Percentiles rank a stretch among this genome's conserved stretches.
Conservation (phyloP, 2,113 vertebrate genomes). For the Thamnaconus septentrionalis region DNA sequence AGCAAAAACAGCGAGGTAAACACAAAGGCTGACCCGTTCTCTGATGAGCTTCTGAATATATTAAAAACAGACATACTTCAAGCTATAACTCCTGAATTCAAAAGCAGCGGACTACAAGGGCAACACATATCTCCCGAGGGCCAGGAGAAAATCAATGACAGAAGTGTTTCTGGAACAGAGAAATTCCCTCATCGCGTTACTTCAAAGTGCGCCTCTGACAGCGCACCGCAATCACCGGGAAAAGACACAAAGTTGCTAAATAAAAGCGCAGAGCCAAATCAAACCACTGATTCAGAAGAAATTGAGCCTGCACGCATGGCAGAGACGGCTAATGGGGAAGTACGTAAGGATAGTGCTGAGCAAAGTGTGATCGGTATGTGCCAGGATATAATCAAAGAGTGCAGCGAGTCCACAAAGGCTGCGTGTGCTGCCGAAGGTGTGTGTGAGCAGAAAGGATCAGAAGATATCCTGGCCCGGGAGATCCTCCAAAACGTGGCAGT, state of each 20-base stretch:
- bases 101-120: slow-evolving; percentile 49
- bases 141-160: slow-evolving; percentile 41
- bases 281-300: slow-evolving; percentile 32
- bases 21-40: slow-evolving; percentile 44
- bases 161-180: slow-evolving; percentile 25
- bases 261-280: slow-evolving; percentile 32
- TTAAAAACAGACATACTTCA: slow-evolving; percentile 77
- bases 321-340: slow-evolving; percentile 32
- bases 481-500: slow-evolving; percentile 56
- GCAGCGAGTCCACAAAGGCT: slow-evolving; percentile 34
- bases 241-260: slow-evolving; percentile 30
- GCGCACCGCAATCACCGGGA: slow-evolving; percentile 9
- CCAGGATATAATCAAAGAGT: slow-evolving; percentile 28
- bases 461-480: slow-evolving; percentile 55
- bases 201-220: slow-evolving; percentile 37
- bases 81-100: slow-evolving; percentile 68
- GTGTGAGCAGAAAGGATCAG: slow-evolving; percentile 46
- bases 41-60: slow-evolving; percentile 64
- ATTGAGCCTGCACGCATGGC: slow-evolving; percentile 35
- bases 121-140: slow-evolving; percentile 40
- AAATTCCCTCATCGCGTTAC: slow-evolving; percentile 30
- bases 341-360: slow-evolving; percentile 27
- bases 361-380: slow-evolving; percentile 31
- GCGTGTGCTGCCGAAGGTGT: slow-evolving; percentile 26
- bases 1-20: slow-evolving; percentile 62